Percentiles rank a stretch among this genome's conserved stretches.
These are phyloP conservation scores for Scopus umbretta DNA, from an alignment of 2,113 vertebrate genomes.

Conservation along the genomic window DNA sequence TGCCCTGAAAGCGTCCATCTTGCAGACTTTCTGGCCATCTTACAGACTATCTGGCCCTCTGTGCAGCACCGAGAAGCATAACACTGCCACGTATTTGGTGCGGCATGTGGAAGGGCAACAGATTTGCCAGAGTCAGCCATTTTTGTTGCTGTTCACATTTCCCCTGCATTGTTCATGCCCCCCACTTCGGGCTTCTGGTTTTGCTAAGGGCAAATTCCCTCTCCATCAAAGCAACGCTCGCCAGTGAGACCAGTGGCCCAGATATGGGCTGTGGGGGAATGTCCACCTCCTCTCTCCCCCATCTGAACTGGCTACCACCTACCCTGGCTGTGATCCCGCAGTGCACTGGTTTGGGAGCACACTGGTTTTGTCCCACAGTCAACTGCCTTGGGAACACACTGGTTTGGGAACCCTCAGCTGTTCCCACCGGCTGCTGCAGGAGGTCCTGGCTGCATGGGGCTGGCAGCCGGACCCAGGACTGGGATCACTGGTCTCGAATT, in stretches of 20 bases:
- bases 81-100: not conserved
- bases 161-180: not conserved
- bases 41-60: not conserved
- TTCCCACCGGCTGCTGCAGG: not conserved
- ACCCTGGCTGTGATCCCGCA: fast-evolving
- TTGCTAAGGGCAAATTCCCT: not conserved
- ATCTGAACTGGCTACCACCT: not conserved
- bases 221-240: not conserved
- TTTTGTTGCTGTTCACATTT: not conserved
- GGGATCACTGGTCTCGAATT: not conserved
- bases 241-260: not conserved
- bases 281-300: not conserved
- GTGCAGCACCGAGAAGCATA: fast-evolving
- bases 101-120: fast-evolving
- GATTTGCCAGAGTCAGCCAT: not conserved
- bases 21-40: not conserved
- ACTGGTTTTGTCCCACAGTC: not conserved
- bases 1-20: fast-evolving
- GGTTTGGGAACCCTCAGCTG: not conserved
- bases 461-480: not conserved
- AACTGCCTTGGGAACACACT: not conserved
- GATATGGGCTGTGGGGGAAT: fast-evolving
- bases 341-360: not conserved
- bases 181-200: not conserved
- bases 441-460: fast-evolving